Evolutionary conservation across 2,113 vertebrate species (phyloP).

Genomic region (Pseudonaja textilis): DNA sequence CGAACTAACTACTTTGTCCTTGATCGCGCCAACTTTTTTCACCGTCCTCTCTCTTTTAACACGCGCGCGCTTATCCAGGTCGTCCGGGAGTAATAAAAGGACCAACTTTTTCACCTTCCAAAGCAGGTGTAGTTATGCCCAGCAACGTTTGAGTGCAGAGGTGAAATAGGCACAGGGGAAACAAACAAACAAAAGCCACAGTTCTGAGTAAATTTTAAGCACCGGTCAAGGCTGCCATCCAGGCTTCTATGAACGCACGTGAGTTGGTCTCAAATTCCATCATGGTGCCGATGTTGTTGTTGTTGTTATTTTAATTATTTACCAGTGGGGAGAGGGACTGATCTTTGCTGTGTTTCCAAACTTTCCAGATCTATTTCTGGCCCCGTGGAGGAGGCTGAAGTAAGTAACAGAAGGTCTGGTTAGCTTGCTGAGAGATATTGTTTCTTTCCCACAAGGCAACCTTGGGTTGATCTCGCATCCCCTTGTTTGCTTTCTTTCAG

Average conservation of each 20-base stretch:
- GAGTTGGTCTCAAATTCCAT: background rate
- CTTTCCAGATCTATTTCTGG: background rate
- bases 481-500: background rate
- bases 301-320: background rate
- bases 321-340: background rate
- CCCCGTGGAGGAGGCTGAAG: background rate
- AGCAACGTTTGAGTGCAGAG: background rate
- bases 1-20: background rate
- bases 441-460: background rate
- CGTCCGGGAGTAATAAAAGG: background rate
- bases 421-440: background rate
- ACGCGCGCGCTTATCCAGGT: background rate
- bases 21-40: conserved; percentile 13
- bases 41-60: background rate
- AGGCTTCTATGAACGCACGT: background rate
- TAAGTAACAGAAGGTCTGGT: background rate
- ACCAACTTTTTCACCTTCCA: background rate
- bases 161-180: background rate
- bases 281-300: background rate
- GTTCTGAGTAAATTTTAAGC: background rate
- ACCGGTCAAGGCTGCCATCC: background rate
- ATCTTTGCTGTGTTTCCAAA: background rate
- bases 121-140: background rate
- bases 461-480: background rate
- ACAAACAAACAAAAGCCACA: background rate